Conservation (phyloP, 1,140 invertebrate species). For the Mercenaria mercenaria region DNA sequence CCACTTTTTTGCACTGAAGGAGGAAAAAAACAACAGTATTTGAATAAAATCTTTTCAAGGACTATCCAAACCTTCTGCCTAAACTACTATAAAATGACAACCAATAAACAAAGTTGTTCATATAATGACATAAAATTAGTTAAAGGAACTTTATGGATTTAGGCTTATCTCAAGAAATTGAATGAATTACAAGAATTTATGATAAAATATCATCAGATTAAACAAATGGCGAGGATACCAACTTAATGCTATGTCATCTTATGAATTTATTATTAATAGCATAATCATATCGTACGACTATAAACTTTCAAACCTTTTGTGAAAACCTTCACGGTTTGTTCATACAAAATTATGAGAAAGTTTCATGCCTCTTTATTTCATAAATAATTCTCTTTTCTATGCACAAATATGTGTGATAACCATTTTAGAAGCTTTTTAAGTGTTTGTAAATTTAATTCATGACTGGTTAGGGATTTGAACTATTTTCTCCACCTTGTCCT, state of each 20-base stretch:
- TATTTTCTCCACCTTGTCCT: too few species aligned
- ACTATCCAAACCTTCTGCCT: too few species aligned
- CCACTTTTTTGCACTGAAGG: too few species aligned
- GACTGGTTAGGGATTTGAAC: too few species aligned
- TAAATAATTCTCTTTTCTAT: constrained; percentile 4
- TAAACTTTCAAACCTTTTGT: not conserved
- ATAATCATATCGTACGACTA: not conserved
- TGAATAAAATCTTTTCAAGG: too few species aligned
- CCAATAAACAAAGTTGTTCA: not conserved
- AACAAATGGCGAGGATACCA: not conserved
- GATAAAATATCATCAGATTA: not conserved
- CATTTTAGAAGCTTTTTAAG: too few species aligned
- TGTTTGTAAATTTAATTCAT: too few species aligned
- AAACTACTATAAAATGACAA: too few species aligned
- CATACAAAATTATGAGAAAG: not conserved
- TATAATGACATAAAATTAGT: not conserved
- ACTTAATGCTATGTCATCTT: not conserved
- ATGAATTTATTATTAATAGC: not conserved
- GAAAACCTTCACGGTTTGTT: not conserved
- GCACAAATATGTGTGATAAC: not conserved
- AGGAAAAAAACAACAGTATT: too few species aligned
- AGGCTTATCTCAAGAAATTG: not conserved
- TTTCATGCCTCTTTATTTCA: not conserved
- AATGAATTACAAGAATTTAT: not conserved
- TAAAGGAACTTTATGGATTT: not conserved